Evolutionary conservation across 2,888 invertebrate genomes (phyloP), one percentile per base, ranked within the genome.

Genomic region (Apomyelois bistriatella): DNA sequence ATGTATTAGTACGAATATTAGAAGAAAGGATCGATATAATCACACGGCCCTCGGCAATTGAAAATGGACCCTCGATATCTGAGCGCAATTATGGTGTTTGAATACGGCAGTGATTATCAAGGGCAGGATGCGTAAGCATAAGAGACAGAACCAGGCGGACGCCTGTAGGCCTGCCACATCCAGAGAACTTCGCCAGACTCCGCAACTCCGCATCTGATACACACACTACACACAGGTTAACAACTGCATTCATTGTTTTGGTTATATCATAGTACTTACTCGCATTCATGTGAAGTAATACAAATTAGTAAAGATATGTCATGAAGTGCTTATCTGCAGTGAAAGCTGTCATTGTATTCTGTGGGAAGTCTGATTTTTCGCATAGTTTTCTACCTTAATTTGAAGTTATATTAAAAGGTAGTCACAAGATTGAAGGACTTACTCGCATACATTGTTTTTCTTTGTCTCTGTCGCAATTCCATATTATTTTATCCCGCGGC

Each of bases 121-220:
- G 81, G 81, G 75, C 88, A 90, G 78, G 72, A 91, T 91, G 91
- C 89, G 90, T 91, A 90, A 90, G 75, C 85, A 88, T 80, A 90
- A 89, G 78, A 85, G 78, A 82, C 82, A 79, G 74, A 81, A 79
- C 71, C 85, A 82, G 90, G 90, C 90, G 65, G 66, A 69, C 65
- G 89, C 89, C 89, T 88, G 87, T 79, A 72, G 84, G 80, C 82
- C 84, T 73, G 82, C 82, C 76, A 78, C 83, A 63, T 71, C 81
- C 64, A 80, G 70, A 81, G 79, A 82, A 78, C 79, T 73, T 65
- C 75, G 71, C 66, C 76, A 74, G 63, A 78, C 74, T 76, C 77
- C 75, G 66, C 74, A 72, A 73, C 75, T 70, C 69, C 70, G 57
- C 79, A 80, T 88, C 86, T 88, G 86, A 87, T 85, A 86, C 66